phyloP scores from a whole-genome alignment of 2,888 invertebrate species.

The Calliscelio sp. region DNA sequence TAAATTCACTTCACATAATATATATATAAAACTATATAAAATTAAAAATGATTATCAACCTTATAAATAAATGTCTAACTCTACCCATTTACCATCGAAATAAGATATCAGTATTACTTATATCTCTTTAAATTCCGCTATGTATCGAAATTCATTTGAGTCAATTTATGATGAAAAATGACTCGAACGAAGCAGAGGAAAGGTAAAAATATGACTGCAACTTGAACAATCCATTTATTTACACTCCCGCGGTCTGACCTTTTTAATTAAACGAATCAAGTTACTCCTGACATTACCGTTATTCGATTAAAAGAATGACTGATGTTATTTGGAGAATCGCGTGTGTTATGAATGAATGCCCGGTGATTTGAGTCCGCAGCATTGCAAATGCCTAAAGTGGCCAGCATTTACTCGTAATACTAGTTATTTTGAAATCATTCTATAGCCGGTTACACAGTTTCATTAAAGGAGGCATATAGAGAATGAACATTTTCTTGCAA shows the following conservation, averaged over 20 bases:
- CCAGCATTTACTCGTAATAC: slow-evolving; percentile 13
- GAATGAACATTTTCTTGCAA: not conserved
- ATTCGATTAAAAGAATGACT: slow-evolving; percentile 65
- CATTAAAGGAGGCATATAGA: not conserved
- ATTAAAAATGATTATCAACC: no score
- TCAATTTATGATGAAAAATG: no score
- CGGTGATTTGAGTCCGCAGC: slow-evolving; percentile 1
- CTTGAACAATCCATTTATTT: slow-evolving; percentile 52
- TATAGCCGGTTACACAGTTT: not conserved
- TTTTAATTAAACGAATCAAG: slow-evolving; percentile 56
- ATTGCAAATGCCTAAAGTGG: not conserved
- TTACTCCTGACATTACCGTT: slow-evolving; percentile 57
- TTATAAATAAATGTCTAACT: no score
- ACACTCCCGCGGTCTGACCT: slow-evolving; percentile 30
- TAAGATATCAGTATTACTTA: no score
- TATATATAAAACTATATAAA: no score
- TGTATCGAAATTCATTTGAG: no score
- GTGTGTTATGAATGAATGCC: slow-evolving; percentile 60
- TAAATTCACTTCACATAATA: no score
- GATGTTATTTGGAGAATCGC: slow-evolving; percentile 59
- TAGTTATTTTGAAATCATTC: slow-evolving; percentile 38
- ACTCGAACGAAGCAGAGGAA: not conserved
- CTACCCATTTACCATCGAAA: no score
- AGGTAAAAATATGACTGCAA: slow-evolving; percentile 2
- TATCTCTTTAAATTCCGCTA: no score